Conservation (phyloP, 1,140 invertebrate species). For the Aphis craccivora region DNA sequence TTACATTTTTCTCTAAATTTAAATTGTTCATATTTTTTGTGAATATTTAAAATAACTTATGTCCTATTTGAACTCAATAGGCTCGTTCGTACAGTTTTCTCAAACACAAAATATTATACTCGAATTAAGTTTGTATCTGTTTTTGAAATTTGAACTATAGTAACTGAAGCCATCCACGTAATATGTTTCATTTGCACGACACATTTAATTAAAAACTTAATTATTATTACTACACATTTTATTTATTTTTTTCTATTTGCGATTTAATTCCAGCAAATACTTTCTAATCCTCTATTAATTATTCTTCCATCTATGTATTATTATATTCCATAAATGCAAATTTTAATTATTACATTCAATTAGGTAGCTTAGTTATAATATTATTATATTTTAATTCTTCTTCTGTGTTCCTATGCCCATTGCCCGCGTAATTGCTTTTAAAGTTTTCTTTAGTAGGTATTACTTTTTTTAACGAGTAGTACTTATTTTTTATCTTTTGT, state of each 20-base stretch:
- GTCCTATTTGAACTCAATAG: too few relatives aligned
- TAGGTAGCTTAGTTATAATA: neutral
- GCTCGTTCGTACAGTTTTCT: too few relatives aligned
- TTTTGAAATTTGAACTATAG: too few relatives aligned
- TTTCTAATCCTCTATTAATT: neutral
- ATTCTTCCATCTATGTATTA: neutral
- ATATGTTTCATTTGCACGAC: too few relatives aligned
- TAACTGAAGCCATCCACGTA: too few relatives aligned
- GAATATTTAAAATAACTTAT: too few relatives aligned
- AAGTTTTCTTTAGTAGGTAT: neutral
- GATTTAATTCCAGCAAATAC: neutral
- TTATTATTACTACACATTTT: too few relatives aligned
- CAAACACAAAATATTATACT: too few relatives aligned
- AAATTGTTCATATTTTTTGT: too few relatives aligned
- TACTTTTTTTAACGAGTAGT: neutral
- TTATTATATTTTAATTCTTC: neutral
- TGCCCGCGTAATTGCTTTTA: neutral
- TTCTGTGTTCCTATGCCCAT: neutral
- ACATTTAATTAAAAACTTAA: too few relatives aligned
- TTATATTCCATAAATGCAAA: neutral
- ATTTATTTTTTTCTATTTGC: neutral
- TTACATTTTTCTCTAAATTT: too few relatives aligned
- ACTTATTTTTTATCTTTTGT: neutral
- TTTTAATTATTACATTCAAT: neutral
- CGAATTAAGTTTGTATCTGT: too few relatives aligned